Conservation (phyloP, 2,113 vertebrate species). For the Ploceus nigricollis region DNA sequence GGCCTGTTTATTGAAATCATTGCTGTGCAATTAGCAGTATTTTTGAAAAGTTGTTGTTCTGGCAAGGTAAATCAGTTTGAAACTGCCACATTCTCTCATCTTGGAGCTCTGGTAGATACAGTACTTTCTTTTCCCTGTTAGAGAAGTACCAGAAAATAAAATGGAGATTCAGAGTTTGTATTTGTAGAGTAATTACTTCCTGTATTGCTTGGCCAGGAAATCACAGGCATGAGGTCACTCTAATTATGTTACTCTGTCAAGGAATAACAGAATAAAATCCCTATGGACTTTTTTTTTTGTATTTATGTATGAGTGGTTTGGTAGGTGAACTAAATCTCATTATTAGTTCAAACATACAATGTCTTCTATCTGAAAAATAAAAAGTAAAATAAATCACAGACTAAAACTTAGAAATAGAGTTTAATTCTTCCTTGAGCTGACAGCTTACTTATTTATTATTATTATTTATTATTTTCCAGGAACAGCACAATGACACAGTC, state of each 20-base stretch:
- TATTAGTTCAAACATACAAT: neutral
- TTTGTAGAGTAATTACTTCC: neutral
- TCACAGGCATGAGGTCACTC: neutral
- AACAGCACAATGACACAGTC: neutral
- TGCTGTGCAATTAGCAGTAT: neutral
- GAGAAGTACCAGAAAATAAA: neutral
- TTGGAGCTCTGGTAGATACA: neutral
- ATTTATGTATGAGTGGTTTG: neutral
- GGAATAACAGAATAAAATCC: neutral
- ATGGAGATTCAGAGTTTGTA: neutral
- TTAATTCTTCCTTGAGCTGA: neutral
- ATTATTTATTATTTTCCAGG: neutral
- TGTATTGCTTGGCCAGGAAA: neutral
- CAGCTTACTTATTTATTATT: too few species aligned
- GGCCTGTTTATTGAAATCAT: neutral
- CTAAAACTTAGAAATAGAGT: neutral
- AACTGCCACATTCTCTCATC: neutral
- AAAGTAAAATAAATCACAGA: neutral
- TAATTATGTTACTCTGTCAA: neutral
- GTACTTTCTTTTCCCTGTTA: neutral
- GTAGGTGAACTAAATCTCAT: neutral
- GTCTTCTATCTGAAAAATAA: neutral
- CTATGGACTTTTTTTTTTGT: neutral
- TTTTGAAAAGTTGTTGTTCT: neutral
- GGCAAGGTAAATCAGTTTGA: neutral